phyloP scores from a whole-genome alignment of 2,888 invertebrate species.

The Drosophila glabriapex region DNA sequence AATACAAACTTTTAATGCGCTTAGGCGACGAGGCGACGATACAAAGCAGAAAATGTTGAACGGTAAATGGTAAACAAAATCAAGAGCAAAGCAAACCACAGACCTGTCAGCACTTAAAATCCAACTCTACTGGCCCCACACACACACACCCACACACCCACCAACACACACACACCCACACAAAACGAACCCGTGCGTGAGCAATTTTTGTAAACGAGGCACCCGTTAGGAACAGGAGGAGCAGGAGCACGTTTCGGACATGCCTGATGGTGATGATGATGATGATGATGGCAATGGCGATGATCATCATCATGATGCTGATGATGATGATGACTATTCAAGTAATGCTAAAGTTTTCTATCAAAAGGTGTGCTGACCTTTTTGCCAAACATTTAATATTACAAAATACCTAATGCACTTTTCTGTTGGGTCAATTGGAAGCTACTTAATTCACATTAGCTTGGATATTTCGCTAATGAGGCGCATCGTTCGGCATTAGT shows the following conservation, averaged over 20 bases:
- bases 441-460: conserved; percentile 40
- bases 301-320: conserved; percentile 18
- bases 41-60: conserved; percentile 56
- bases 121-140: background rate
- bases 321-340: conserved; percentile 35
- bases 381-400: conserved; percentile 55
- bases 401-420: conserved; percentile 52
- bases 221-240: conserved; percentile 24
- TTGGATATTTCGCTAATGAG: conserved; percentile 38
- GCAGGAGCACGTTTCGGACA: conserved; percentile 59
- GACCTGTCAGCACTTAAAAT: conserved; percentile 59
- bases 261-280: conserved; percentile 30
- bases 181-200: conserved; percentile 70
- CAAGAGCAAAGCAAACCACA: conserved; percentile 62
- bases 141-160: background rate
- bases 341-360: conserved; percentile 31
- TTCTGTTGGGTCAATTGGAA: conserved; percentile 26
- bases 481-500: conserved; percentile 36
- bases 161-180: background rate
- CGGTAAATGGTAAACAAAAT: conserved; percentile 66
- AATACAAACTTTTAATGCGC: conserved; percentile 73
- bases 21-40: conserved; percentile 63
- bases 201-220: conserved; percentile 72
- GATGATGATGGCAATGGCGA: conserved; percentile 29
- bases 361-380: conserved; percentile 41